Evolutionary conservation across 2,113 vertebrate species (phyloP).

Genomic region (Mormyrus lacerda): DNA sequence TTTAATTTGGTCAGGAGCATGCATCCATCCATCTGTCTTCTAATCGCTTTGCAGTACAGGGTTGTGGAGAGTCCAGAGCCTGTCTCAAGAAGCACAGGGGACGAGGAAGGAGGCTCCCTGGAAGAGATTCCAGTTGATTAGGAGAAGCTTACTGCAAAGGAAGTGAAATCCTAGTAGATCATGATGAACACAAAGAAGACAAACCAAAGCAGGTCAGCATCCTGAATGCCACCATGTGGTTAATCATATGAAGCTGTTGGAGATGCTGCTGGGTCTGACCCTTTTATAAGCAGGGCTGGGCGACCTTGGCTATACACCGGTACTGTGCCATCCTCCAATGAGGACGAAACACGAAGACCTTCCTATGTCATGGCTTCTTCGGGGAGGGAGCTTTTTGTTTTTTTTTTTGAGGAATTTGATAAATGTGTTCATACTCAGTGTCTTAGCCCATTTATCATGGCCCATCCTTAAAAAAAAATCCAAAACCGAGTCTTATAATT

Average conservation of each 20-base stretch:
- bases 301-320: not conserved
- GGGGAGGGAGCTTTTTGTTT: not conserved
- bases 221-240: not conserved
- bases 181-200: not conserved
- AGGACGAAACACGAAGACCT: not conserved
- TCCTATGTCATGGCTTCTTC: not conserved
- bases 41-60: not conserved
- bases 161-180: not conserved
- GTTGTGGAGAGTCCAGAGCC: not conserved
- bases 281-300: not conserved
- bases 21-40: not conserved
- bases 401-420: constrained; percentile 1
- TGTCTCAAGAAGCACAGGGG: not conserved
- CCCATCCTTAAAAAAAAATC: not conserved
- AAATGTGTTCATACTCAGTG: not conserved
- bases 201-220: not conserved
- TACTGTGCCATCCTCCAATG: not conserved
- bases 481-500: constrained; percentile 5
- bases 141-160: not conserved
- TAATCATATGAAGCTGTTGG: not conserved
- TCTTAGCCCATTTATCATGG: constrained; percentile 6
- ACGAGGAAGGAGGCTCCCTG: not conserved
- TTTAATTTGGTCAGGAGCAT: not conserved
- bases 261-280: not conserved
- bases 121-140: not conserved